These are phyloP conservation scores for Drosophila teissieri DNA, from an alignment of 1,140 invertebrate genomes.

Conservation along the genomic window DNA sequence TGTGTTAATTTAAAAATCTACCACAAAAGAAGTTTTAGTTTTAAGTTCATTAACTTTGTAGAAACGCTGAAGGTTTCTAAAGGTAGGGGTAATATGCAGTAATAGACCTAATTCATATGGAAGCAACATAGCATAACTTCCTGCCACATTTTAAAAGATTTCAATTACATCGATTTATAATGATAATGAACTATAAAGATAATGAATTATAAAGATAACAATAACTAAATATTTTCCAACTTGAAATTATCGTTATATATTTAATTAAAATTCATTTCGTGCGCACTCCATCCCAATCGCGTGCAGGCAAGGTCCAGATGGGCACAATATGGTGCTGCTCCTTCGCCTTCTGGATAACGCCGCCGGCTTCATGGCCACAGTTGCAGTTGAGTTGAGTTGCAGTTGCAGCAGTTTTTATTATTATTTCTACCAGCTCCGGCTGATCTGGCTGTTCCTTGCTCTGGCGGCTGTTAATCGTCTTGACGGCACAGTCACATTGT, in stretches of 20 bases:
- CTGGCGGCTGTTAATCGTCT: constrained; percentile 72
- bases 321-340: constrained; percentile 71
- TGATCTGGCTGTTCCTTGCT: constrained; percentile 19
- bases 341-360: constrained; percentile 47
- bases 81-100: too few relatives aligned
- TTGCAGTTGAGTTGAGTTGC: constrained; percentile 19
- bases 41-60: too few relatives aligned
- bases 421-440: constrained; percentile 20
- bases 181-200: too few relatives aligned
- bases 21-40: too few relatives aligned
- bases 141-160: too few relatives aligned
- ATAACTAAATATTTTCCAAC: too few relatives aligned
- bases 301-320: constrained; percentile 66
- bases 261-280: neutral
- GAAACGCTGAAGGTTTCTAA: too few relatives aligned
- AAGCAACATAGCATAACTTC: too few relatives aligned
- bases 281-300: constrained; percentile 32
- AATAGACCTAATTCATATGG: too few relatives aligned
- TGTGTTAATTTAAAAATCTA: too few relatives aligned
- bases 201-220: too few relatives aligned
- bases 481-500: constrained; percentile 70
- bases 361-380: constrained; percentile 57
- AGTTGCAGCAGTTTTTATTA: constrained; percentile 15
- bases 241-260: neutral
- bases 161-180: too few relatives aligned